phyloP scores from a whole-genome alignment of 2,797 vertebrate species.

The Mus minutoides region DNA sequence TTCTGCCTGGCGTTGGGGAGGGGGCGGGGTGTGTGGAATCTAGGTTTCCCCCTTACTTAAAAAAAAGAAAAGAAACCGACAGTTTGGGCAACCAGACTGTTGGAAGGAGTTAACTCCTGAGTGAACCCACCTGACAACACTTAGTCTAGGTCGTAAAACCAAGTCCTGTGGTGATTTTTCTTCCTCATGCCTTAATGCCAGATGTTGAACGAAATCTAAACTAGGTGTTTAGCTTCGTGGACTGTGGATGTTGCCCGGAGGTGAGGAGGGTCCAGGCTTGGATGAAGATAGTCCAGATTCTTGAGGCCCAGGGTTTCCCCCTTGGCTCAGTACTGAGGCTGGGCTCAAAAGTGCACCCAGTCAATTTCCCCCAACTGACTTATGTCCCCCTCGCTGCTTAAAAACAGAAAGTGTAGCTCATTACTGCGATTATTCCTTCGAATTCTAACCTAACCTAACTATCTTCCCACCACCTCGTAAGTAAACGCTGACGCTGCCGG shows the following conservation, averaged over 20 bases:
- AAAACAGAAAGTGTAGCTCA: background rate
- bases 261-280: constrained; percentile 65
- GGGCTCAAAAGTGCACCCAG: background rate
- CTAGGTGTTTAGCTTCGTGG: constrained; percentile 74
- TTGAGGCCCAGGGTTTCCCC: background rate
- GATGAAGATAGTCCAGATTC: background rate
- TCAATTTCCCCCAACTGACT: background rate
- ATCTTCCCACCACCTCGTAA: no score
- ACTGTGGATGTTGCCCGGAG: constrained; percentile 73
- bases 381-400: background rate
- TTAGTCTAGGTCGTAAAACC: constrained; percentile 87
- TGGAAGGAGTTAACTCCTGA: constrained; percentile 87
- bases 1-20: background rate
- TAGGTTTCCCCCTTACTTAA: background rate
- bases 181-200: constrained; percentile 80
- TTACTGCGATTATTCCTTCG: background rate
- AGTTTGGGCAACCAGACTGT: constrained; percentile 69
- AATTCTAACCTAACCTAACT: background rate
- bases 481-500: background rate
- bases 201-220: constrained; percentile 83
- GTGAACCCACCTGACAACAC: constrained; percentile 87
- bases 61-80: constrained; percentile 30
- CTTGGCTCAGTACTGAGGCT: background rate
- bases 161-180: constrained; percentile 81
- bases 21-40: constrained; percentile 6